Evolutionary conservation across 2,888 invertebrate species (phyloP).

Genomic region (Ormyrus rosae): DNA sequence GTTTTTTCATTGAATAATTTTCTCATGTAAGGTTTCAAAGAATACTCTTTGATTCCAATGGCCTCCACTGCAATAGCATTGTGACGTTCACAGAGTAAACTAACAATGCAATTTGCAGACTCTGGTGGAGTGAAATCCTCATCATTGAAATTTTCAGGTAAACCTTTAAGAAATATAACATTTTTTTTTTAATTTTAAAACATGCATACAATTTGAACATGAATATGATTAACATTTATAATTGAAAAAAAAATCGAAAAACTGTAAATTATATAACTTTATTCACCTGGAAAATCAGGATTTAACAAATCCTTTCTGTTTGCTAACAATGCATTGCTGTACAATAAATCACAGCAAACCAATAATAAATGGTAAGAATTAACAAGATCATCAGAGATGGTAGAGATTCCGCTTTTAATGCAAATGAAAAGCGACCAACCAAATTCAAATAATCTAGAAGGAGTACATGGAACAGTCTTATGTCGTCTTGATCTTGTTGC

Average conservation of each 20-base stretch:
- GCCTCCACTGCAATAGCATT: constrained; percentile 92
- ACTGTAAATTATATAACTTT: constrained; percentile 14
- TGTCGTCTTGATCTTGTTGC: constrained; percentile 80
- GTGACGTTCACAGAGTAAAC: constrained; percentile 87
- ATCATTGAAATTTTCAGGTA: constrained; percentile 84
- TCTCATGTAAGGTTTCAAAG: constrained; percentile 87
- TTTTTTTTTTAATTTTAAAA: constrained; percentile 5
- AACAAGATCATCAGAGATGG: constrained; percentile 93
- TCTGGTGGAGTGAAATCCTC: constrained; percentile 79
- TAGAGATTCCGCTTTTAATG: constrained; percentile 90
- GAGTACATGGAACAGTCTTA: constrained; percentile 87
- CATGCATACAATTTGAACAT: background rate
- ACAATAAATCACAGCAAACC: constrained; percentile 94
- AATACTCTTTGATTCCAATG: constrained; percentile 92
- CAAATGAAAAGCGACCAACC: constrained; percentile 96
- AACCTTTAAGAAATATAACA: constrained; percentile 76
- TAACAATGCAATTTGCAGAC: constrained; percentile 89
- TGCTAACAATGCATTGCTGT: constrained; percentile 88
- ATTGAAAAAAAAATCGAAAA: constrained; percentile 24
- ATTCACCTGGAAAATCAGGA: constrained; percentile 85
- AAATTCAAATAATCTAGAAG: constrained; percentile 92
- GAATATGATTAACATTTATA: background rate
- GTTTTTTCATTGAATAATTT: constrained; percentile 84
- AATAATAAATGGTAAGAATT: constrained; percentile 94
- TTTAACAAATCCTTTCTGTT: constrained; percentile 91